Percentiles rank a stretch among this genome's conserved stretches.
Evolutionary conservation across 2,113 vertebrate genomes (phyloP).

Genomic region (Glaucidium brasilianum): DNA sequence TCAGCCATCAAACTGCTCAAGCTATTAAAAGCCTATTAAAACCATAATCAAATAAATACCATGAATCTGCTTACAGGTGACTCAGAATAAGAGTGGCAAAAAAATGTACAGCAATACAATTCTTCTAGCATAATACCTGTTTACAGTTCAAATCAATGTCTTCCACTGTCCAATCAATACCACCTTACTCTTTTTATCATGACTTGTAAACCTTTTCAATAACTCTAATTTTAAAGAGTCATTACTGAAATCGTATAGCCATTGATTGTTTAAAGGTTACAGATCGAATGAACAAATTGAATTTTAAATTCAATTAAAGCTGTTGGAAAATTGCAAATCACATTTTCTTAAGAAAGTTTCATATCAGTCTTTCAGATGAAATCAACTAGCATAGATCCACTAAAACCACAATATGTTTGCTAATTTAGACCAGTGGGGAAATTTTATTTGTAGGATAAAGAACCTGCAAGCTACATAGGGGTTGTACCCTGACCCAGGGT

Average conservation of each 20-base stretch:
- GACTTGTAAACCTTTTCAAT: conserved; percentile 65
- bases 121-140: conserved; percentile 21
- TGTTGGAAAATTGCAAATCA: conserved; percentile 4
- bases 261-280: conserved; percentile 72
- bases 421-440: neutral
- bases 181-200: conserved; percentile 56
- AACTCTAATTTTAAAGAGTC: conserved; percentile 72
- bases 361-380: neutral
- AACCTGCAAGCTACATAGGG: neutral
- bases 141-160: conserved; percentile 54
- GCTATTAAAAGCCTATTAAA: neutral
- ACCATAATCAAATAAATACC: neutral
- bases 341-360: neutral
- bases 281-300: conserved; percentile 45
- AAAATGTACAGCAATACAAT: neutral
- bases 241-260: conserved; percentile 42
- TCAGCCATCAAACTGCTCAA: neutral
- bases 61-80: neutral
- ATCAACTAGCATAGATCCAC: neutral
- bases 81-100: neutral
- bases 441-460: neutral
- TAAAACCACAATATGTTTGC: neutral
- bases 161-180: conserved; percentile 63
- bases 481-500: neutral
- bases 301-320: conserved; percentile 39